Evolutionary conservation across 2,113 vertebrate species (phyloP).

Genomic region (Paedocypris sp.): DNA sequence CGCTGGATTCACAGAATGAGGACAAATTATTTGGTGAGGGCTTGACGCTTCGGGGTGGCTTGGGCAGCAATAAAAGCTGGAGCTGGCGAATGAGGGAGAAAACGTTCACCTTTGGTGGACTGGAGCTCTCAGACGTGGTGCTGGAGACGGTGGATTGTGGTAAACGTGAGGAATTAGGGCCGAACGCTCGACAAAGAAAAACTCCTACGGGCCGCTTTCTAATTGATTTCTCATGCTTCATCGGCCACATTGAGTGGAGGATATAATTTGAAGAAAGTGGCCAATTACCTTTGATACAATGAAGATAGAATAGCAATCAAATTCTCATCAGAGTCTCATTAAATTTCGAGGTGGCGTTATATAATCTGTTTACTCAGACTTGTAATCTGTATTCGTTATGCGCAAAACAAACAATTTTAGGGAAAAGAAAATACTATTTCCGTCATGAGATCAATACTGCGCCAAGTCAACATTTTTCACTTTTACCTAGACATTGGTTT

Average conservation of each 20-base stretch:
- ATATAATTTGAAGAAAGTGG: slow-evolving; percentile 37
- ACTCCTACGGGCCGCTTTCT: slow-evolving; percentile 23
- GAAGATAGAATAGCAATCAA: slow-evolving; percentile 35
- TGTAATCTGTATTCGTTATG: slow-evolving; percentile 11
- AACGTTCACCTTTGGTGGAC: slow-evolving; percentile 55
- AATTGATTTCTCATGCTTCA: slow-evolving; percentile 36
- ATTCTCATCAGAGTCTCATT: slow-evolving; percentile 34
- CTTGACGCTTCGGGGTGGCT: slow-evolving; percentile 17
- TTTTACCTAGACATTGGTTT: too few relatives aligned
- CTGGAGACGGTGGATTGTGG: slow-evolving; percentile 55
- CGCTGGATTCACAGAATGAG: slow-evolving; percentile 27
- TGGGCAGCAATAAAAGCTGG: slow-evolving; percentile 27
- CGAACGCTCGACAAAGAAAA: slow-evolving; percentile 27
- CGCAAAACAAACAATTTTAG: background rate
- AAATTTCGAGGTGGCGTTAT: slow-evolving; percentile 14
- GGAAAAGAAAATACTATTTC: background rate
- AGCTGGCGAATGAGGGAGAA: slow-evolving; percentile 33
- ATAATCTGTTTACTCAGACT: slow-evolving; percentile 22
- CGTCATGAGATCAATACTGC: background rate
- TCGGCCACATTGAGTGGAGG: slow-evolving; percentile 35
- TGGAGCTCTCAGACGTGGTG: slow-evolving; percentile 6
- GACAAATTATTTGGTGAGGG: slow-evolving; percentile 36
- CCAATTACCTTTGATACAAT: slow-evolving; percentile 34
- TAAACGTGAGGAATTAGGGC: slow-evolving; percentile 60
- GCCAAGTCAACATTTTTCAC: background rate